Conservation (phyloP, 1,140 invertebrate species). For the Panagrolaimus sp. region DNA sequence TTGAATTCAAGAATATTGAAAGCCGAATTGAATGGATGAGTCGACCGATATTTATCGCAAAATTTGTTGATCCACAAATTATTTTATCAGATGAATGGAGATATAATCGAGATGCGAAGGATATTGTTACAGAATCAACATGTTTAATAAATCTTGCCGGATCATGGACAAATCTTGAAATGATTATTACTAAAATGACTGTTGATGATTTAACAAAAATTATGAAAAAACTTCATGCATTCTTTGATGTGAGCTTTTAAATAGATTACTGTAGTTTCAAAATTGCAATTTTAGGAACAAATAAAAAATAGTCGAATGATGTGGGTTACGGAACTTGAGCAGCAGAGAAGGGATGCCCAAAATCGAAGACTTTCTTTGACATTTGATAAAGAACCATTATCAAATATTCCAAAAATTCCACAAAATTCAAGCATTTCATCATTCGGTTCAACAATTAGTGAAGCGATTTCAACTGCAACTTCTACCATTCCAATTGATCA, state of each 20-base stretch:
- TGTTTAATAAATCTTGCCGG: slow-evolving; percentile 39
- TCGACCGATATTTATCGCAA: slow-evolving; percentile 45
- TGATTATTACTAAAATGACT: slow-evolving; percentile 54
- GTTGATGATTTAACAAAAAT: slow-evolving; percentile 48
- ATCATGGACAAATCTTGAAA: slow-evolving; percentile 48
- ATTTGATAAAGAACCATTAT: neutral
- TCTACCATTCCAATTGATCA: neutral
- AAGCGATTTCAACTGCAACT: neutral
- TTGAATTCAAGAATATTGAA: slow-evolving; percentile 43
- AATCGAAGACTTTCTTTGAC: neutral
- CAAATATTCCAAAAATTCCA: neutral
- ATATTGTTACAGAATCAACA: slow-evolving; percentile 39
- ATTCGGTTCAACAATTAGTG: neutral
- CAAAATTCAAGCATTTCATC: slow-evolving; percentile 4
- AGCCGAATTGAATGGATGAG: slow-evolving; percentile 55
- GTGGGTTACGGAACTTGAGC: slow-evolving; percentile 18
- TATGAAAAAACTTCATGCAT: slow-evolving; percentile 43
- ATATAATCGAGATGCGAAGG: slow-evolving; percentile 10
- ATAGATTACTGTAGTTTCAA: neutral
- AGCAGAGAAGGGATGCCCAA: slow-evolving; percentile 8
- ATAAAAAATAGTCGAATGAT: slow-evolving; percentile 37
- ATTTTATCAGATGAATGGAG: slow-evolving; percentile 45
- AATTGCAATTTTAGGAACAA: slow-evolving; percentile 41
- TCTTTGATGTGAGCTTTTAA: slow-evolving; percentile 41
- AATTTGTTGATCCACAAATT: slow-evolving; percentile 39